Evolutionary conservation across 1,140 invertebrate genomes (phyloP), one percentile per base, ranked within the genome.

Genomic region (Antheraea pernyi): DNA sequence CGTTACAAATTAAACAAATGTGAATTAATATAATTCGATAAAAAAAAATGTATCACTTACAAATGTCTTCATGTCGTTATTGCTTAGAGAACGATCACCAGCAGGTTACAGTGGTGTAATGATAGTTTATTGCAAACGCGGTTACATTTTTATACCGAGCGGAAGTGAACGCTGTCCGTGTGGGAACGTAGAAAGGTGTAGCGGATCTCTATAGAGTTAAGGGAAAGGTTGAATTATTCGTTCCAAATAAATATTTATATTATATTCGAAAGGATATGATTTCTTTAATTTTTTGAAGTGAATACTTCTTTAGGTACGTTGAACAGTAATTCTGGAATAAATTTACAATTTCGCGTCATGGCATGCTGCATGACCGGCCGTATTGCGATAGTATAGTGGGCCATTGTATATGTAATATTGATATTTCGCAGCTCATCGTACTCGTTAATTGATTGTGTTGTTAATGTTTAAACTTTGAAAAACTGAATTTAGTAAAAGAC

Each of bases 31-130:
- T 53, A 16, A 13, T 16, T 16, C 0, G 19, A 65, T 65, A 78
- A 53, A 84, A 79, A 75, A 69, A 69, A 2, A 53, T 53, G 13
- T 53, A 53, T 53, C 11, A 89, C 87, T 89, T 83, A 89, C 87
- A 85, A 88, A 90, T 71, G 74, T 82, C 85, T 85, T 88, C 87
- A 90, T 90, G 84, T 87, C 79, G 84, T 67, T 78, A 67, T 10
- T 64, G 76, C 76, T 72, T 76, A 75, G 72, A 73, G 75, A 65
- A 19, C 62, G 73, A 73, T 70, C 69, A 67, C 77, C 30, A 69
- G 65, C 69, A 66, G 71, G 74, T 73, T 76, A 71, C 77, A 80
- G 64, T 68, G 75, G 59, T 76, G 77, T 71, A 85, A 81, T 88
- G 85, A 81, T 88, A 72, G 64, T 72, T 76, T 73, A 71, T 48